Evolutionary conservation across 2,797 vertebrate species (phyloP), one percentile per base, ranked within the genome.

Genomic region (Sebastes nivosus): DNA sequence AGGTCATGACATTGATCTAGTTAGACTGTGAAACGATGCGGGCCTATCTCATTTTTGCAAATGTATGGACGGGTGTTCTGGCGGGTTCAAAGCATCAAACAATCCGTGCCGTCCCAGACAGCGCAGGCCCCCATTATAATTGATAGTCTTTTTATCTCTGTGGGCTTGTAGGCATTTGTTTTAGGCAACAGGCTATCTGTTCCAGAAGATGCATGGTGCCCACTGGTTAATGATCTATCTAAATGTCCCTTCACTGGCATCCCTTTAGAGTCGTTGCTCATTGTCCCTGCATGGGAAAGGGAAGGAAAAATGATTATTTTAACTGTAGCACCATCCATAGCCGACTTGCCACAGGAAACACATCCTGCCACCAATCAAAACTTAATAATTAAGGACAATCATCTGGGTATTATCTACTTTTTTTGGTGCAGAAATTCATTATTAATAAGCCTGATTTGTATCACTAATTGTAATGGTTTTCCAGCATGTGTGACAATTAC

Each of bases 111-210:
- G 4, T 84, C 38, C 25, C 30, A 50, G 73, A 79, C 78, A 79
- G 67, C 81, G 8, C 60, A 67, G 42, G 71, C 27, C 50, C 34
- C 50, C 38, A 20, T 61, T 65, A 69, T 86, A 87, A 89, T 83
- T 70, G 71, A 88, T 87, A 5, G 75, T 74, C 72, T 78, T 83
- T 83, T 90, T 79, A 85, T 88, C 79, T 85, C 59, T 30, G 32
- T 75, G 73, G 66, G 78, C 77, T 90, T 89, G 86, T 89, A 82
- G 80, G 84, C 83, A 90, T 92, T 93, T 88, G 89, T 88, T 91
- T 88, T 74, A 82, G 81, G 78, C 34, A 87, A 61, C 80, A 82
- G 67, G 72, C 54, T 85, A 88, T 90, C 79, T 83, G 30, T 88
- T 87, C 46, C 52, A 66, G 54, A 90, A 89, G 91, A 91, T 86